phyloP scores from a whole-genome alignment of 2,113 vertebrate genomes.

The Turnix velox region DNA sequence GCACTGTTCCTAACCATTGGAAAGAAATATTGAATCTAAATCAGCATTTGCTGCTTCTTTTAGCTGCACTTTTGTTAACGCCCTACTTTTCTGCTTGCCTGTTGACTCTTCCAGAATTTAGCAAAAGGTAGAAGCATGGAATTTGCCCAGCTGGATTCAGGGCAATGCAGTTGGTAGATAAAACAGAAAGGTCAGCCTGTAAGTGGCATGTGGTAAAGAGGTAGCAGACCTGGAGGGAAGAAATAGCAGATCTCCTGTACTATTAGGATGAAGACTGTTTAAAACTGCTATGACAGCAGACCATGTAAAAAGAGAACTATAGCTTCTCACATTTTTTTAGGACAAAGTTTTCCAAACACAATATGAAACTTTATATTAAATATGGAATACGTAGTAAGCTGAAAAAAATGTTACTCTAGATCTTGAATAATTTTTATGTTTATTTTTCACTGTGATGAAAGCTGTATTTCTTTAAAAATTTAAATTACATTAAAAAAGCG shows the following conservation, averaged over 20 bases:
- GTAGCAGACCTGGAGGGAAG: rapidly evolving
- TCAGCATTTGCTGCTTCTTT: not conserved
- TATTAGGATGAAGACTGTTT: not conserved
- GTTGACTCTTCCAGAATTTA: not conserved
- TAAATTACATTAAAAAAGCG: not conserved
- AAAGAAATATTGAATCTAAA: not conserved
- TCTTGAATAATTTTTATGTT: not conserved
- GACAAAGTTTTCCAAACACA: not conserved
- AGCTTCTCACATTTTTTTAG: not conserved
- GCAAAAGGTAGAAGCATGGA: not conserved
- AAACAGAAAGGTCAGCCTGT: not conserved
- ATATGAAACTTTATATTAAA: not conserved
- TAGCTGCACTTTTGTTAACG: no score
- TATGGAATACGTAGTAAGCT: not conserved
- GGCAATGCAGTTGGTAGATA: not conserved
- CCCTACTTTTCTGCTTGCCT: not conserved
- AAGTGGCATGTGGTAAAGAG: not conserved
- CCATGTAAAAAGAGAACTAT: not conserved
- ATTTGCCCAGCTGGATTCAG: not conserved
- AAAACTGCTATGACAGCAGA: not conserved
- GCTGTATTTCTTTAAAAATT: not conserved
- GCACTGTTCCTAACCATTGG: not conserved
- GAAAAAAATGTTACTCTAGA: not conserved
- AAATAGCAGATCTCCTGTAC: not conserved
- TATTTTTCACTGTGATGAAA: not conserved